Evolutionary conservation across 2,113 vertebrate species (phyloP), one percentile per base, ranked within the genome.

Genomic region (Todiramphus saurophagus): DNA sequence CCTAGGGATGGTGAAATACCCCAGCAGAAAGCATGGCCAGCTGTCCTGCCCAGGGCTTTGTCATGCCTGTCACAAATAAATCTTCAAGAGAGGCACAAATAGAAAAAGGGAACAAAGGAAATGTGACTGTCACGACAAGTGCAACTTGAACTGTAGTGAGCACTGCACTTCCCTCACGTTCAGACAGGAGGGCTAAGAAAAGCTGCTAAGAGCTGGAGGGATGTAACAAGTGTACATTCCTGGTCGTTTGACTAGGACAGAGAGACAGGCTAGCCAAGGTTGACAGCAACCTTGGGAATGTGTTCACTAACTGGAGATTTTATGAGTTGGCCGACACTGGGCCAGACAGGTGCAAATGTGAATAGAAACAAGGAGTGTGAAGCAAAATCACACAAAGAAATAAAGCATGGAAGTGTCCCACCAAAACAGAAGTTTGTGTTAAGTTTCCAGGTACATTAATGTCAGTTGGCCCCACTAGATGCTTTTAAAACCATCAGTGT

Each of bases 131-230:
- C 60, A 55, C 0, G 1, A 13, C 23, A 72, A 79, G 35, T 60
- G 48, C 39, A 70, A 3, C 62, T 85, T 23, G 43, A 83, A n/a
- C n/a, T 64, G 20, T 31, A 48, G 23, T 20, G 23, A 18, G 31
- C 17, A 11, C 28, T 37, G 28, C 16, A 3, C 25, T 64, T 83
- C 62, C 27, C 35, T 85, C 7, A 2, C 0, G 0, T 72, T 78
- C 39, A 37, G 28, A 59, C 7, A 68, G 48, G 33, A 87, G 24
- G 27, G 30, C 18, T 66, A 35, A 60, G 73, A 78, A 68, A 50
- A 94, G 7, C 31, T 5, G 0, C 16, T 48, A 72, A 55, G 59
- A 79, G 39, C 53, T 68, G 79, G 44, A 88, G 43, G 25, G 48
- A 56, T 79, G 21, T 20, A 89, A 60, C 68, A 66, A 53, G 55